Base-by-base conservation (phyloP, 2,888 invertebrate genomes). In the Plagiodera versicolora region DNA sequence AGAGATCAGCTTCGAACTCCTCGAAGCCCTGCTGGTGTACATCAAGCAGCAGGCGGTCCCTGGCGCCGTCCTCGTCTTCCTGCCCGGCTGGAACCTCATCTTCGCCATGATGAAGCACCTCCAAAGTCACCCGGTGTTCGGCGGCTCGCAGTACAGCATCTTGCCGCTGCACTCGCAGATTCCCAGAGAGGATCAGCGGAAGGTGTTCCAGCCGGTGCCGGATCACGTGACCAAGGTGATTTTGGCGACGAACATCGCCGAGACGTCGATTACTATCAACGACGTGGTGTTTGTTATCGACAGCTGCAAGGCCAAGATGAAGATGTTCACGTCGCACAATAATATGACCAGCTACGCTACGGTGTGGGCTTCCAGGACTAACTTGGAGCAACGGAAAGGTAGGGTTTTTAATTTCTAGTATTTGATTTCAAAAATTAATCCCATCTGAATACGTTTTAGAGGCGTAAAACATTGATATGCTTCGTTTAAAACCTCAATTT, bases 281-380 rank as follows among this genome's bases (percentile, higher is more conserved):
- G 99, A 99, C 76, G 95, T 99, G 1, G 97, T 98, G 1, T 98
- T 91, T 81, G 98, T 99, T 0, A 92, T 99, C 62, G 98, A 99
- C 79, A 92, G 93, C 46, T 97, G 98, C 83, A 97, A 98, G 80
- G 93, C 95, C 0, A 96, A 98, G 79, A 94, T 98, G 88, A 98
- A 98, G 77, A 84, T 98, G 76, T 98, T 98, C 77, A 98, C 98
- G 0, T 95, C 97, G 0, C 97, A 98, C 80, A 99, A 98, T 80
- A 98, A 99, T 79, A 94, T 99, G 91, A 98, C 98, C 0, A 96
- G 96, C 74, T 98, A 98, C 77, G 97, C 97, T 0, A 98, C 98
- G 0, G 96, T 93, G 0, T 95, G 94, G 94, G 97, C 97, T 0
- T 95, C 95, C 63, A 88, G 87, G 77, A 95, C 97, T 0, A 98